Conservation (phyloP, 2,797 vertebrate species). For the Manis javanica region DNA sequence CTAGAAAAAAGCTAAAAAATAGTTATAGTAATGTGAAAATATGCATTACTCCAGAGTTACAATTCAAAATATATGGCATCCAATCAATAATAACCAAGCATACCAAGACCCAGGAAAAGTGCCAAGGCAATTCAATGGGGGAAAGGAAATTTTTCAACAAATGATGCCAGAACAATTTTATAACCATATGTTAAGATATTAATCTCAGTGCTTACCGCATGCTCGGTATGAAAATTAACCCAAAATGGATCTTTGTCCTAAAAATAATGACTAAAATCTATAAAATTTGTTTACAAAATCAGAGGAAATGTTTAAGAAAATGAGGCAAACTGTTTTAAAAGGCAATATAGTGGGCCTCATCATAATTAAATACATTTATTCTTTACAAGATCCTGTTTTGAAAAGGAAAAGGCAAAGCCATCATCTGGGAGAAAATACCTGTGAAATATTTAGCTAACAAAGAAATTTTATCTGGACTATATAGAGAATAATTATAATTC, state of each 20-base stretch:
- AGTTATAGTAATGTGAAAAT: background rate
- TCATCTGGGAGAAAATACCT: background rate
- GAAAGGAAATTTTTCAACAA: background rate
- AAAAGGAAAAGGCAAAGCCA: background rate
- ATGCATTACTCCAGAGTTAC: background rate
- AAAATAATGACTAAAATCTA: background rate
- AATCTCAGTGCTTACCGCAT: background rate
- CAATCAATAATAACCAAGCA: background rate
- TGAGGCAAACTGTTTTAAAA: background rate
- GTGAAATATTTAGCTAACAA: background rate
- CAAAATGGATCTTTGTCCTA: background rate
- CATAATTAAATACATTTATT: background rate
- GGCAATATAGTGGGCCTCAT: background rate
- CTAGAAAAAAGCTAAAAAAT: background rate
- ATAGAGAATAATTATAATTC: background rate
- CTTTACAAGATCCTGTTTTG: background rate
- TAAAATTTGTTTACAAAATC: background rate
- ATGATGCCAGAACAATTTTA: background rate
- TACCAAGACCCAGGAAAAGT: background rate
- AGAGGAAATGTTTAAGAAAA: background rate
- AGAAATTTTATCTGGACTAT: background rate
- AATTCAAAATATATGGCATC: background rate
- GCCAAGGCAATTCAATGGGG: background rate
- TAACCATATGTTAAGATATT: background rate
- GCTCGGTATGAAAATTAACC: background rate